Evolutionary conservation across 2,888 invertebrate species (phyloP), one percentile per base, ranked within the genome.

Genomic region (Coecobrya sp.): DNA sequence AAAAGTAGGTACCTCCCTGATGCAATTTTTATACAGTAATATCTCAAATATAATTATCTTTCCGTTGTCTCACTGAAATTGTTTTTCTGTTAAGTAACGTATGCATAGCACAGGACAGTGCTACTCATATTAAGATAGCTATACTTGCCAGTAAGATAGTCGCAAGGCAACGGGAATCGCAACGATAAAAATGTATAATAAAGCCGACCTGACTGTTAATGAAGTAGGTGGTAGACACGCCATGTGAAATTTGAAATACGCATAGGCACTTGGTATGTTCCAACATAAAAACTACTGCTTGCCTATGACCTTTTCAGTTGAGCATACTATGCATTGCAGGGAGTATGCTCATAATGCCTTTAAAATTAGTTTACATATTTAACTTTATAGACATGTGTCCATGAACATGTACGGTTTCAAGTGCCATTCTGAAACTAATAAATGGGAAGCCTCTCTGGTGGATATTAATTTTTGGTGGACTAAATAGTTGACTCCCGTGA

Each of bases 391-490:
- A 70, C 70, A 13, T 70, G n/a, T 19, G 70, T 42, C 5, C 36
- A 70, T n/a, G 70, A 70, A 1, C 70, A 70, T 70, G 70, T 36
- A 19, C 42, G 42, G n/a, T 70, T 70, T 70, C 49, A 76, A 76
- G 76, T 76, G 49, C 49, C 49, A 45, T 49, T 76, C 49, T 22
- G 13, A 49, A 76, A 76, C 49, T 49, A 76, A 49, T 49, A 76
- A 76, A 49, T 49, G 76, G 76, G 25, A 76, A 76, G 49, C 76
- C 25, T 49, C 49, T 70, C 36, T 70, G 42, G 36, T 42, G 42
- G 70, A 42, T 70, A 70, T 70, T 70, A 70, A 76, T 76, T 76
- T 76, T 49, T 49, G 76, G 76, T 49, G 45, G 30, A 76, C 22
- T 76, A 76, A 76, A 49, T 49, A 16, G 49, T 76, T 45, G 19